phyloP scores from a whole-genome alignment of 2,888 invertebrate species.

The Scaptomyza polygonia region DNA sequence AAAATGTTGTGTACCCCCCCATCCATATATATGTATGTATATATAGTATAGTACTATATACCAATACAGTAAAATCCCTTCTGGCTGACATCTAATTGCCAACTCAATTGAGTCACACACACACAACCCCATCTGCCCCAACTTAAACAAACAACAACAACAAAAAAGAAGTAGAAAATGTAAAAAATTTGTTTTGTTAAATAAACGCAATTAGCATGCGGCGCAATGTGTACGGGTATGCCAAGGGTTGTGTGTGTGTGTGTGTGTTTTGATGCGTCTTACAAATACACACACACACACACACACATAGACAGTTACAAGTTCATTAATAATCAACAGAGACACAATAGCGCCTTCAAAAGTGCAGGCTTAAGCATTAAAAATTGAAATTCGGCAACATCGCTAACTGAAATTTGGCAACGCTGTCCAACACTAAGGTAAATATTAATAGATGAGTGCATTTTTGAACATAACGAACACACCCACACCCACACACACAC shows the following conservation, averaged over 20 bases:
- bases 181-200: conserved; percentile 75
- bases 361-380: conserved; percentile 11
- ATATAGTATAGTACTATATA: too few relatives aligned
- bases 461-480: too few relatives aligned
- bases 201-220: conserved; percentile 76
- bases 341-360: conserved; percentile 18
- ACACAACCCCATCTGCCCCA: not conserved
- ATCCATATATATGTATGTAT: too few relatives aligned
- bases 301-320: conserved; percentile 12
- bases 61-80: conserved; percentile 41
- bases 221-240: conserved; percentile 48
- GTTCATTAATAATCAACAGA: conserved; percentile 52
- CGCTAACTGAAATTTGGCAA: conserved; percentile 50
- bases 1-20: conserved; percentile 60
- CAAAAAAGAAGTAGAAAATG: conserved; percentile 40
- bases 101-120: conserved; percentile 59
- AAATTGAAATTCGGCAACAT: conserved; percentile 51
- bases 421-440: conserved; percentile 29
- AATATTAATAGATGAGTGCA: conserved; percentile 53
- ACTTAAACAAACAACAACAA: not conserved
- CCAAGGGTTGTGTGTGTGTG: conserved; percentile 49
- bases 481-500: conserved; percentile 6
- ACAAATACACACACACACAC: conserved; percentile 19
- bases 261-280: conserved; percentile 36
- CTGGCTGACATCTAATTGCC: conserved; percentile 73